Evolutionary conservation across 2,113 vertebrate species (phyloP).

Genomic region (Petrocephalus zakoni): DNA sequence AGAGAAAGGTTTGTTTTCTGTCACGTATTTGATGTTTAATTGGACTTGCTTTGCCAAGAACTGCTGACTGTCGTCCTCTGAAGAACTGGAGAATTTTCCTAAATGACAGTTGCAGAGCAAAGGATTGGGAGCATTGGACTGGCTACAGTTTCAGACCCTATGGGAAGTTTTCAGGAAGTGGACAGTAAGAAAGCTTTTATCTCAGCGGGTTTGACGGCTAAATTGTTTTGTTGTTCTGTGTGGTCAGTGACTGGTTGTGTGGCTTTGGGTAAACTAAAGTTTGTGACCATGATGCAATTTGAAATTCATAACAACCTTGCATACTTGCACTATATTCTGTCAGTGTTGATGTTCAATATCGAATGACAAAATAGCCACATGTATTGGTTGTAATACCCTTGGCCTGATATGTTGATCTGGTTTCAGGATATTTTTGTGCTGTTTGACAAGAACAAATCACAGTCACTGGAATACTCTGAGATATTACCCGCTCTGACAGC

Average conservation of each 20-base stretch:
- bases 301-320: not conserved
- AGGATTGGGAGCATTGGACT: constrained; percentile 48
- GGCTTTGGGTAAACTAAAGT: not conserved
- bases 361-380: not conserved
- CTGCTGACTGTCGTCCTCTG: not conserved
- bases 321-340: not conserved
- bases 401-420: constrained; percentile 8
- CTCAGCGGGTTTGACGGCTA: not conserved
- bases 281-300: not conserved
- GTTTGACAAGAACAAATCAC: constrained; percentile 53
- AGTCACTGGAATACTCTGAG: constrained; percentile 52
- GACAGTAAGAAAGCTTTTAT: constrained; percentile 47
- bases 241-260: not conserved
- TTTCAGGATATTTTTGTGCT: constrained; percentile 58
- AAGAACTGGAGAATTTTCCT: constrained; percentile 26
- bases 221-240: not conserved
- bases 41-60: not conserved
- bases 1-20: constrained; percentile 1
- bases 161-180: constrained; percentile 59
- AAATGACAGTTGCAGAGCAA: constrained; percentile 49
- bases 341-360: not conserved
- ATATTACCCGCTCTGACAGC: constrained; percentile 49
- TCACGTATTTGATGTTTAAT: not conserved
- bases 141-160: constrained; percentile 48
- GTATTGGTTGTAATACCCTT: not conserved